Evolutionary conservation across 2,797 vertebrate species (phyloP), one percentile per base, ranked within the genome.

Genomic region (Botia kubotai): DNA sequence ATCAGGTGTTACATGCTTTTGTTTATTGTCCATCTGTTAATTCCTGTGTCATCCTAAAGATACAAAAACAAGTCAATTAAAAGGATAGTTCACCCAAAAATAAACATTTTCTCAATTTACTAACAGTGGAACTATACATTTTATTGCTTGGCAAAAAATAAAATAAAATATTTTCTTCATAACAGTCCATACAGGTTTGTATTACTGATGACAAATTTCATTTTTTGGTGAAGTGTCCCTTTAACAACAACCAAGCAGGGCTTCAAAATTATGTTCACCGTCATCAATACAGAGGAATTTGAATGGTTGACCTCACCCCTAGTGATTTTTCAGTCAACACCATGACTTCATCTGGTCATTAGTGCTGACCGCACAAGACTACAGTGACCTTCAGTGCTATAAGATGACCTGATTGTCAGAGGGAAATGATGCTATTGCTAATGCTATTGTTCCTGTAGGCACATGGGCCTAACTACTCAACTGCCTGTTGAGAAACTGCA

Each of bases 361-460:
- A 58, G 17, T 81, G 82, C 86, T 83, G 79, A 83, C 72, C 63
- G n/a, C 69, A 62, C 71, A 52, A 70, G 29, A 53, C 55, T 77
- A 23, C n/a, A 16, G 65, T 79, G 77, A 72, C n/a, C 65, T 43
- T 66, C 60, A 13, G 19, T 63, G 46, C 52, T 26, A 67, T 89
- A 89, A 90, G 89, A 88, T 88, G 89, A 89, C 89, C 87, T 86
- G 82, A 86, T 87, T 48, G 75, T 85, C 55, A 13, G 13, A 48
- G 65, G 63, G 70, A 86, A 86, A 74, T 78, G 79, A 83, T 79
- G 79, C 81, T 62, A 46, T 50, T n/a, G 16, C 75, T 82, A 82
- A 83, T 68, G 58, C 83, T 75, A 83, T 87, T 88, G 86, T 87
- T 84, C 71, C 23, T 63, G 33, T 58, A 33, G 29, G 17, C 48